A percentile compares a stretch with the other conserved stretches of the same genome.
Evolutionary conservation across 2,797 vertebrate genomes (phyloP).

Genomic region (Sebastes steindachneri): DNA sequence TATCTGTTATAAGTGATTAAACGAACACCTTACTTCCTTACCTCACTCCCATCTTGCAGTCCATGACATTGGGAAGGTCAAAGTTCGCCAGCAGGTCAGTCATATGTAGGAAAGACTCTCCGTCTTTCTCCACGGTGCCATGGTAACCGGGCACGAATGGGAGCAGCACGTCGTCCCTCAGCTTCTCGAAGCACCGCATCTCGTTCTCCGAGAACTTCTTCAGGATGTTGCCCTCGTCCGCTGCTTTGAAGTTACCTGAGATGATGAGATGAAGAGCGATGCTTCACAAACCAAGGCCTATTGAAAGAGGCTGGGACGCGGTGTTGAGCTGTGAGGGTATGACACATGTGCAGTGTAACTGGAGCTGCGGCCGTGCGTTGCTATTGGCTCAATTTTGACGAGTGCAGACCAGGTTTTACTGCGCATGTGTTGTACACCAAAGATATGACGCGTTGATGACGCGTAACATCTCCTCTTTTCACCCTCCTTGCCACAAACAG

Average conservation of each 20-base stretch:
- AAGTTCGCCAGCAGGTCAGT: conserved; percentile 93
- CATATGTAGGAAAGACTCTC: conserved; percentile 93
- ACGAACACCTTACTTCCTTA: conserved; percentile 49
- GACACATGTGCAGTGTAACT: too few species aligned
- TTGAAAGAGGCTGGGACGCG: too few species aligned
- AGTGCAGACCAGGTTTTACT: too few species aligned
- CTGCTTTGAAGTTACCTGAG: conserved; percentile 96
- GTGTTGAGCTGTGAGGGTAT: too few species aligned
- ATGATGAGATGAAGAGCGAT: conserved; percentile 38
- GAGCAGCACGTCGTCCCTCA: conserved; percentile 87
- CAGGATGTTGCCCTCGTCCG: conserved; percentile 93
- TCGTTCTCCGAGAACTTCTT: conserved; percentile 96
- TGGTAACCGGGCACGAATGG: conserved; percentile 91
- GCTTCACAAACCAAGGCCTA: not conserved
- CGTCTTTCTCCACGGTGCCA: conserved; percentile 92
- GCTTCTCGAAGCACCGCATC: conserved; percentile 89
- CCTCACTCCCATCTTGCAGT: conserved; percentile 99
- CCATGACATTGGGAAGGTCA: conserved; percentile 94
- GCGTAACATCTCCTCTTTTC: too few species aligned
- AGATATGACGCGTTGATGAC: too few species aligned
- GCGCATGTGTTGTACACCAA: too few species aligned
- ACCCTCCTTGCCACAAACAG: not conserved
- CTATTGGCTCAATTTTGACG: too few species aligned
- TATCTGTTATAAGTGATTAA: not conserved
- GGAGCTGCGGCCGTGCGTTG: too few species aligned